Conservation (phyloP, 35 echinoderm and acorn worm species). For the Lytechinus variegatus region DNA sequence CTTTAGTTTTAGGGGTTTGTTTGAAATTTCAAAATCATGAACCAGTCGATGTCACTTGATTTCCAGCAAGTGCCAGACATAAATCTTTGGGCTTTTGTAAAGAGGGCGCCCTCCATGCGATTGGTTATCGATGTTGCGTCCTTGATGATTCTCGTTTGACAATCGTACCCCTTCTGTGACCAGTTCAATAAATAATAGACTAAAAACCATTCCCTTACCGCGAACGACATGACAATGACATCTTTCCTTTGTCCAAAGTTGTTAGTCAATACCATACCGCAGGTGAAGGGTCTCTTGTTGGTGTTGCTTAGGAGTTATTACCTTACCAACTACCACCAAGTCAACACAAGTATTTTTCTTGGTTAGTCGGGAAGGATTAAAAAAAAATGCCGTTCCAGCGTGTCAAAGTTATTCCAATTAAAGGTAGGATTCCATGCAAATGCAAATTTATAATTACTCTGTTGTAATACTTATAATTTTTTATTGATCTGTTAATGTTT, state of each 20-base stretch:
- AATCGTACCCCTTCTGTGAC: not conserved
- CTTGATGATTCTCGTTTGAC: not conserved
- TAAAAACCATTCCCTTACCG: not conserved
- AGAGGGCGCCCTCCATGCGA: not conserved
- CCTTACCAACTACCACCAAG: not conserved
- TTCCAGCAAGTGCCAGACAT: too few species aligned
- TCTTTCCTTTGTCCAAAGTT: not conserved
- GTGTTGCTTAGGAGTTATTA: conserved; percentile 18
- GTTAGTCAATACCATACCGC: not conserved
- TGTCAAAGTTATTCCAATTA: not conserved
- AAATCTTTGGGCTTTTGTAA: not conserved
- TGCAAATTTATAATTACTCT: not conserved
- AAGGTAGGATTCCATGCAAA: not conserved
- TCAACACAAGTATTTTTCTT: not conserved
- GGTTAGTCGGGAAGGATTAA: not conserved
- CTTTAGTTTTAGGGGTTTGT: too few species aligned
- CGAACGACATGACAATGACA: not conserved
- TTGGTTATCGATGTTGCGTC: not conserved
- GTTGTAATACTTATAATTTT: too few species aligned
- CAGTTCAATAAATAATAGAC: not conserved
- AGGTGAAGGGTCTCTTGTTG: not conserved
- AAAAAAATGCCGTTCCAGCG: not conserved
- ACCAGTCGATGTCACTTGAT: too few species aligned
- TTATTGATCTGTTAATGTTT: too few species aligned
- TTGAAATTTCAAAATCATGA: too few species aligned